Conservation (phyloP, 2,888 invertebrate genomes). For the Hemicrepidius hirtus region DNA sequence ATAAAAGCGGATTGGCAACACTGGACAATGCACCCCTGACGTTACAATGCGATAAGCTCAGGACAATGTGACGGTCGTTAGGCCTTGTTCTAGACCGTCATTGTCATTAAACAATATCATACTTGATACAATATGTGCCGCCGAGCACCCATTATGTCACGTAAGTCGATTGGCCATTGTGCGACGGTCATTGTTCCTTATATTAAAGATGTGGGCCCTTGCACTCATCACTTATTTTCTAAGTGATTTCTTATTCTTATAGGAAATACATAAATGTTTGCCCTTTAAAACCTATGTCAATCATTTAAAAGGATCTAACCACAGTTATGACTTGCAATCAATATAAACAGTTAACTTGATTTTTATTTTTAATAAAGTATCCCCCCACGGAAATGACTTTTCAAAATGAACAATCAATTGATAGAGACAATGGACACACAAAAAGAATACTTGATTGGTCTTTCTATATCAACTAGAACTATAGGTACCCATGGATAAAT, state of each 20-base stretch:
- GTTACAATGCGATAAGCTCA: slow-evolving; percentile 64
- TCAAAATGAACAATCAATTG: no score
- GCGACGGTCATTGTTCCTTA: slow-evolving; percentile 68
- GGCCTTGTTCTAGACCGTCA: slow-evolving; percentile 69
- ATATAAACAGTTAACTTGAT: no score
- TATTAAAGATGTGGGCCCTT: slow-evolving; percentile 66
- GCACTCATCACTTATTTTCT: slow-evolving; percentile 47
- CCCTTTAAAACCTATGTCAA: neutral
- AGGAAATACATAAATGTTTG: slow-evolving; percentile 35
- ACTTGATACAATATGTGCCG: slow-evolving; percentile 71
- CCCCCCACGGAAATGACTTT: no score
- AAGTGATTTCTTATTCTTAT: slow-evolving; percentile 50
- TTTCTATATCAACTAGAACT: no score
- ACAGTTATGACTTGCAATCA: no score
- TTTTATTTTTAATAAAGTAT: no score
- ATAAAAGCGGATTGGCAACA: slow-evolving; percentile 63
- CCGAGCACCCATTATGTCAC: slow-evolving; percentile 70
- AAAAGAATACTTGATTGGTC: no score
- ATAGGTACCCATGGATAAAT: no score
- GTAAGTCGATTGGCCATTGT: slow-evolving; percentile 72
- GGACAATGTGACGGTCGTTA: slow-evolving; percentile 64
- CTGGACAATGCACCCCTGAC: slow-evolving; percentile 61
- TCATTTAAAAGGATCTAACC: no score
- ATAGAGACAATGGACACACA: no score
- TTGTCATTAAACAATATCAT: slow-evolving; percentile 72